Evolutionary conservation across 2,888 invertebrate genomes (phyloP).

Genomic region (Brenthis hecate): DNA sequence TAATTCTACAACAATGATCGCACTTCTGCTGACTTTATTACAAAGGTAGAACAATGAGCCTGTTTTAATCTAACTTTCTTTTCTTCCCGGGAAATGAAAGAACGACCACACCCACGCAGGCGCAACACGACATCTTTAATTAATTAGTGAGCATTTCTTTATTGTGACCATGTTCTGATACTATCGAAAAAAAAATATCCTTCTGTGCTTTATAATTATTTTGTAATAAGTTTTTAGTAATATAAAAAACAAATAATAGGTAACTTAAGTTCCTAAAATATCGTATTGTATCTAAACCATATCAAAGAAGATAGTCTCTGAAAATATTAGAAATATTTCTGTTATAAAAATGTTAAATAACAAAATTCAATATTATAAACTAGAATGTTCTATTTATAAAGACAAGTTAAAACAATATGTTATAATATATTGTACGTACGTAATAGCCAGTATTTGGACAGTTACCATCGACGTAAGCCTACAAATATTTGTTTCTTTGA

Average conservation of each 20-base stretch:
- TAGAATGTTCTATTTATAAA: too few relatives aligned
- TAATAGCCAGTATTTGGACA: neutral
- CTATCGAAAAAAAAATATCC: constrained; percentile 38
- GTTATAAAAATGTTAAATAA: too few relatives aligned
- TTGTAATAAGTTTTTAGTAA: too few relatives aligned
- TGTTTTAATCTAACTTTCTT: constrained; percentile 76
- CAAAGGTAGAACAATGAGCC: constrained; percentile 65
- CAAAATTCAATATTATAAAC: too few relatives aligned
- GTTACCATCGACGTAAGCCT: constrained; percentile 50
- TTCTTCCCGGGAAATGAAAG: constrained; percentile 65
- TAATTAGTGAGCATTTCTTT: constrained; percentile 70
- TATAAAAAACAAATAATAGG: too few relatives aligned
- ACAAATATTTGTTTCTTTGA: constrained; percentile 68
- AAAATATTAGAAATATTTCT: too few relatives aligned
- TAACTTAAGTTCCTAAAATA: too few relatives aligned
- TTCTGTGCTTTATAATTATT: neutral
- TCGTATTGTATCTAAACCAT: too few relatives aligned
- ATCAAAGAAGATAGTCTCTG: too few relatives aligned
- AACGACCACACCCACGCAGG: constrained; percentile 66
- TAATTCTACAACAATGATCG: constrained; percentile 48
- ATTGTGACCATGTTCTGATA: constrained; percentile 56
- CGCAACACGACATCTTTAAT: constrained; percentile 68
- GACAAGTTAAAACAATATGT: too few relatives aligned
- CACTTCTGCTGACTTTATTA: constrained; percentile 53
- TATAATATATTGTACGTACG: neutral